phyloP scores from a whole-genome alignment of 1,140 invertebrate genomes.

The Bilobella aurantiaca region DNA sequence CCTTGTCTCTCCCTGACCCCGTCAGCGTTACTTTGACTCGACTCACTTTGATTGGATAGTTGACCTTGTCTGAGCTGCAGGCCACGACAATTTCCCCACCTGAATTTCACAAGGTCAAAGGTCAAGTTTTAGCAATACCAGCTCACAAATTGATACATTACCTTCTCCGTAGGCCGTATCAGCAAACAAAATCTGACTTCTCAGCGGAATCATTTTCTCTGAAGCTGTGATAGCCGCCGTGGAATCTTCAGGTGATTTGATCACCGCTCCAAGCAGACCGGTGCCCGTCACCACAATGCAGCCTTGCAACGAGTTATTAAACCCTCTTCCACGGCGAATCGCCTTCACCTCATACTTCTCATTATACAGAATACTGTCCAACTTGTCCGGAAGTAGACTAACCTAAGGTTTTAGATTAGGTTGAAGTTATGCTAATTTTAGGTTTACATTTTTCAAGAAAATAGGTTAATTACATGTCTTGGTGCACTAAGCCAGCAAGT shows the following conservation, averaged over 20 bases:
- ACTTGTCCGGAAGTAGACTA: constrained; percentile 58
- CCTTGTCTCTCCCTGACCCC: constrained; percentile 17
- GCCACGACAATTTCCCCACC: constrained; percentile 69
- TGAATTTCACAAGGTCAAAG: constrained; percentile 35
- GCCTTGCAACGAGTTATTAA: constrained; percentile 69
- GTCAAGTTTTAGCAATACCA: background rate
- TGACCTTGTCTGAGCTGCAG: constrained; percentile 52
- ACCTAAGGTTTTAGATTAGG: constrained; percentile 39
- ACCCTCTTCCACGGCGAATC: constrained; percentile 68
- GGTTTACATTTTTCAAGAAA: background rate
- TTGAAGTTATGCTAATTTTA: background rate
- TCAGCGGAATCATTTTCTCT: constrained; percentile 27
- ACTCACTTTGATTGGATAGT: constrained; percentile 63
- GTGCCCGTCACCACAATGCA: constrained; percentile 70
- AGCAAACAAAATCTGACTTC: constrained; percentile 22
- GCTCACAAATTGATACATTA: constrained; percentile 4
- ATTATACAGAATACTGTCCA: constrained; percentile 64
- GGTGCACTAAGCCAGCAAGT: constrained; percentile 28
- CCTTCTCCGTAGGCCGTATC: constrained; percentile 32
- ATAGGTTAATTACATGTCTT: constrained; percentile 20
- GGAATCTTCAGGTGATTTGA: constrained; percentile 34
- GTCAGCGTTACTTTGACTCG: constrained; percentile 48
- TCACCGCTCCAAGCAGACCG: constrained; percentile 64
- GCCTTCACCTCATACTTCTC: constrained; percentile 70
- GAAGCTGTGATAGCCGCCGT: constrained; percentile 14